Base-by-base conservation (phyloP, 2,797 vertebrate species). In the Syngnathus acus region DNA sequence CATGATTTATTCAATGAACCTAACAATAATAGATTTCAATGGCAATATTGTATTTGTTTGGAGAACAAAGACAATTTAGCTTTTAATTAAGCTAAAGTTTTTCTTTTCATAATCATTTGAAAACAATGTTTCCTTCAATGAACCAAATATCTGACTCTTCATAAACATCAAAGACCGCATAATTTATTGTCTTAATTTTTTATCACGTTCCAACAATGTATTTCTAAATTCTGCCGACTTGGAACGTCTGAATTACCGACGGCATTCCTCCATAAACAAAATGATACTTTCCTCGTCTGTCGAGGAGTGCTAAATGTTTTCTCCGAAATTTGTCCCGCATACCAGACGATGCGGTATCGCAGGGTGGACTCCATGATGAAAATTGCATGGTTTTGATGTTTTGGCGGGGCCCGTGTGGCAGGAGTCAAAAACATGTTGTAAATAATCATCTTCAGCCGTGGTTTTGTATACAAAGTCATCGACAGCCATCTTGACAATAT, bases 361-460 rank as follows among this genome's bases (percentile, higher is more conserved):
- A 51, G 66, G 47, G 55, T 65, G 48, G 69, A 65, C 42, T 68
- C 39, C 55, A 42, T 48, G 62, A 77, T 80, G 68, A 72, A 77
- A 76, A 76, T 60, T 68, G 69, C 65, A 71, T 26, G 68, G 57
- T 76, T 72, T 57, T 62, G 38, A 68, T 67, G 63, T 62, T 70
- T 47, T 59, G 65, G 53, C 14, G 1, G 23, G 40, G 43, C 40
- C 80, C 68, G 65, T 82, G 84, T n/a, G 77, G 82, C 85, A 72
- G 83, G 81, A 57, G 23, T 8, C 14, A 16, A 57, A 54, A 37
- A 57, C 6, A 37, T 3, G 6, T 13, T 32, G 13, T 51, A 9
- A 21, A 55, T 26, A 55, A 55, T 55, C 6, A 57, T 57, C 38
- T 39, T 10, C 42, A 1, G 17, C 38, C 26, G 16, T 26, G 26